Conservation (phyloP, 2,113 vertebrate genomes). For the Orthonyx spaldingii region DNA sequence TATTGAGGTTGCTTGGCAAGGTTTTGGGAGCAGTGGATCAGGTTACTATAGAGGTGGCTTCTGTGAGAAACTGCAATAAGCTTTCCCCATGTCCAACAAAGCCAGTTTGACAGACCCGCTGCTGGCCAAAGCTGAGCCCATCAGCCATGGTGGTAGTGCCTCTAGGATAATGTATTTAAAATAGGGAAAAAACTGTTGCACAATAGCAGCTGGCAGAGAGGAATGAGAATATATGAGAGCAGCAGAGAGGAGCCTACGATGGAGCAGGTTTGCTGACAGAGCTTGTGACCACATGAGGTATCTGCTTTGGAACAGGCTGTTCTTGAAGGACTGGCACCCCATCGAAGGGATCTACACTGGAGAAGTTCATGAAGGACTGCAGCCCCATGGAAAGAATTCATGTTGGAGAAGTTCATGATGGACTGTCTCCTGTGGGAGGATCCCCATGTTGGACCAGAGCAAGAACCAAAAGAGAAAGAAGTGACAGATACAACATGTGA, state of each 20-base stretch:
- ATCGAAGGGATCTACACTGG: neutral
- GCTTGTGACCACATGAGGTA: too few species aligned
- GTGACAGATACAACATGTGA: neutral
- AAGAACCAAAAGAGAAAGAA: neutral
- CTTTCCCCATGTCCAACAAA: too few species aligned
- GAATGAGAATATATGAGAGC: neutral
- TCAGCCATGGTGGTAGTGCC: too few species aligned
- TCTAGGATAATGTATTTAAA: neutral
- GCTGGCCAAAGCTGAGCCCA: neutral
- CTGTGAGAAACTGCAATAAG: neutral
- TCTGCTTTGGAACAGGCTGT: neutral
- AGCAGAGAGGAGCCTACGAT: neutral
- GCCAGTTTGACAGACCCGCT: rapidly evolving
- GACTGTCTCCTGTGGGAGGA: neutral
- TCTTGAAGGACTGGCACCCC: neutral
- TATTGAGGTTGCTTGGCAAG: neutral
- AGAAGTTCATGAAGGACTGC: neutral
- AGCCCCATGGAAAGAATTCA: neutral
- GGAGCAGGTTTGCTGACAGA: neutral
- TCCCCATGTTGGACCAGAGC: neutral
- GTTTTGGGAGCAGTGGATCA: neutral
- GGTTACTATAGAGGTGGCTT: neutral
- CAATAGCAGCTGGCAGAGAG: neutral
- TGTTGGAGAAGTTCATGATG: neutral
- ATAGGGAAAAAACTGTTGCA: neutral